These are phyloP conservation scores for Apis florea DNA, from an alignment of 1,140 invertebrate species.

Conservation along the genomic window DNA sequence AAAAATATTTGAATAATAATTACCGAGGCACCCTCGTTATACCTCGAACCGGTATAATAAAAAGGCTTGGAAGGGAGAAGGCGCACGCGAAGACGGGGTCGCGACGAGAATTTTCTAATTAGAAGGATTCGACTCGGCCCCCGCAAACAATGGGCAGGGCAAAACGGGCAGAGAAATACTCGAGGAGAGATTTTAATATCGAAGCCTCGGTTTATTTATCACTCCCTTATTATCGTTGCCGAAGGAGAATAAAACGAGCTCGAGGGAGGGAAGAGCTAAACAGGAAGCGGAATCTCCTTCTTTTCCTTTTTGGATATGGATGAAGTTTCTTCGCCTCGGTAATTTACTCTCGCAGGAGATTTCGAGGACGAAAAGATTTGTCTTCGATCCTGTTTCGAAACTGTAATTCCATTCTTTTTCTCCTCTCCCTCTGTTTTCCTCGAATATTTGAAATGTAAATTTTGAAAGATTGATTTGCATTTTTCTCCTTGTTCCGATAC, in stretches of 20 bases:
- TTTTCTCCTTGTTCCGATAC: too few species aligned
- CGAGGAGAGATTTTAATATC: conserved; percentile 69
- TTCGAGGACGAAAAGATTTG: too few species aligned
- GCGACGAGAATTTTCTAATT: conserved; percentile 77
- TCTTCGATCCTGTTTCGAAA: too few species aligned
- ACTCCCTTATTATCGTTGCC: conserved; percentile 54
- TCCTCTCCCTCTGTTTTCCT: too few species aligned
- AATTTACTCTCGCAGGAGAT: too few species aligned
- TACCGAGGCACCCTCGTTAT: conserved; percentile 68
- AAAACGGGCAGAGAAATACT: conserved; percentile 15
- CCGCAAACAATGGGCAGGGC: conserved; percentile 64
- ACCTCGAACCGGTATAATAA: conserved; percentile 75
- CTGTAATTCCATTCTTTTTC: too few species aligned
- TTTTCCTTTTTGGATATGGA: too few species aligned
- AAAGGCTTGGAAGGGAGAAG: conserved; percentile 62
- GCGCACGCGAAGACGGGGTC: conserved; percentile 64
- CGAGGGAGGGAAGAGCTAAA: too few species aligned
- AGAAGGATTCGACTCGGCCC: conserved; percentile 70
- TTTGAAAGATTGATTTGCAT: too few species aligned
- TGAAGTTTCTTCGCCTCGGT: not conserved
- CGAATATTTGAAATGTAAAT: too few species aligned
- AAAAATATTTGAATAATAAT: conserved; percentile 79
- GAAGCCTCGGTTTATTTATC: conserved; percentile 57
- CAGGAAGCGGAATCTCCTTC: too few species aligned
- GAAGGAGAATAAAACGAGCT: conserved; percentile 26